Base-by-base conservation (phyloP, 2,797 vertebrate genomes). In the Gymnocypris eckloni region DNA sequence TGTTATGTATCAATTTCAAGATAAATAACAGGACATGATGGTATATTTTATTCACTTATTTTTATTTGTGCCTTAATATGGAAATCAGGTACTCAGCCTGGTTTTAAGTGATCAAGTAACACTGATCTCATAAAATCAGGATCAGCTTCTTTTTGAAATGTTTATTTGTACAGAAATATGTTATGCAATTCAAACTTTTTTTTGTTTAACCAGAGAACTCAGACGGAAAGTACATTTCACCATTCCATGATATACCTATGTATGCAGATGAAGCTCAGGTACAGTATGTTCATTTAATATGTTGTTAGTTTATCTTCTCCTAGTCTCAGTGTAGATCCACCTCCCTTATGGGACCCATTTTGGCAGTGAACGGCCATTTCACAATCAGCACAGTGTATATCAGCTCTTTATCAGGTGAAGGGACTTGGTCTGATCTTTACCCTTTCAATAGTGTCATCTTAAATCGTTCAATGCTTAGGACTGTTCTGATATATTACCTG, bases 211-310 rank as follows among this genome's bases (percentile, higher is more conserved):
- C 95, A 99, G 98, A 97, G 94, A 97, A 98, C 91, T 93, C 93
- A 2, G 94, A 96, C 61, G 97, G 97, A 79, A 95, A 96, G 10
- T 97, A 97, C 91, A 94, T 99, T 90, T 99, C 98, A 43, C 98
- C 98, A 1, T 99, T 99, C 93, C 98, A 99, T 79, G 98, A 99
- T 86, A 96, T 99, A 86, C 97, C 98, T 0, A 93, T 98, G 45
- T 96, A 94, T 86, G 97, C 97, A 4, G 95, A 97, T 72, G 92
- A 95, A 89, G 90, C 87, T 82, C 94, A 97, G 96, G 98, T 99
- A 95, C 93, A 75, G 73, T 66, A 43, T 67, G 59, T 56, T 54
- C 6, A 28, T 25, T 59, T 13, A 81, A 41, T 66, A 28, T 37
- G 72, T 79, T 86, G 0, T 33, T 25, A 71, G 8, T 52, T 83